A percentile compares a stretch with the other conserved stretches of the same genome.
Conservation (phyloP, 1,140 invertebrate species). For the Pentalonia nigronervosa region DNA sequence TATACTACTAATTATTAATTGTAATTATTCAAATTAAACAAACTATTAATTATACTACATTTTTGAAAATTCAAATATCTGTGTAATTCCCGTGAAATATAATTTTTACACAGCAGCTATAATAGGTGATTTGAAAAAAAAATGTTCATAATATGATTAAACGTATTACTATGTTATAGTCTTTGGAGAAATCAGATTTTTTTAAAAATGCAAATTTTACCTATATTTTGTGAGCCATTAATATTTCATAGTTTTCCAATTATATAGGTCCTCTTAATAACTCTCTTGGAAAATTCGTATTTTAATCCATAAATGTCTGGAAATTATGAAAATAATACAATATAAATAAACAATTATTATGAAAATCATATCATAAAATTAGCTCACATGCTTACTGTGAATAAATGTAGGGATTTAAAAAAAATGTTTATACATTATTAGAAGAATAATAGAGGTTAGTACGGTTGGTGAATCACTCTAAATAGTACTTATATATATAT, state of each 20-base stretch:
- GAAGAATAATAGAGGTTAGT: background rate
- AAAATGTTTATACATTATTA: background rate
- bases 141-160: background rate
- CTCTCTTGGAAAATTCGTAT: background rate
- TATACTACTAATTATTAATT: background rate
- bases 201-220: background rate
- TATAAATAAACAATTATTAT: background rate
- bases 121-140: background rate
- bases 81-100: background rate
- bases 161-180: too few relatives aligned
- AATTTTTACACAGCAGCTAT: background rate
- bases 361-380: background rate
- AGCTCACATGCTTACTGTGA: too few relatives aligned
- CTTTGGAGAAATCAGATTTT: too few relatives aligned
- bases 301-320: background rate
- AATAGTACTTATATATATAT: background rate
- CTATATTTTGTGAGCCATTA: background rate
- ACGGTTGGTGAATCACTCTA: background rate
- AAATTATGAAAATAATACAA: background rate
- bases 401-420: too few relatives aligned
- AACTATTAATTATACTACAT: background rate
- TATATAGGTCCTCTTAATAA: background rate
- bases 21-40: background rate
- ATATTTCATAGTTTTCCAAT: background rate
- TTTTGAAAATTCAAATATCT: background rate